Base-by-base conservation (phyloP, 2,113 vertebrate genomes). In the Edolisoma coerulescens region DNA sequence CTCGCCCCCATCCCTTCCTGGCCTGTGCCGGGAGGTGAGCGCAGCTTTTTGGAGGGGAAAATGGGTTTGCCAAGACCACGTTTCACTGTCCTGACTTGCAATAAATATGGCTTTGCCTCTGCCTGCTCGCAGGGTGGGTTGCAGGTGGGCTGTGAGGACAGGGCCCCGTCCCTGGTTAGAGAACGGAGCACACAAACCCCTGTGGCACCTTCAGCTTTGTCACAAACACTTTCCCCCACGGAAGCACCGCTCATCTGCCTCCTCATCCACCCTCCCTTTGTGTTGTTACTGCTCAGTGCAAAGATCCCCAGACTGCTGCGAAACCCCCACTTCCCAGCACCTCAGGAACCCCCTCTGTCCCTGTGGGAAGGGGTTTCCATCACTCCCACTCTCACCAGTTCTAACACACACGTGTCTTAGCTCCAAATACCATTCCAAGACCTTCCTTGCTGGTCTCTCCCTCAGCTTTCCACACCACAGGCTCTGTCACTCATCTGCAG, bases 31-130 rank as follows among this genome's bases (percentile, higher is more conserved):
- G 2, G 26, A 42, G 65, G 5, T 4, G 32, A 70, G n/a, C 7
- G 4, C 15, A 8, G 84, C 8, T 15, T 24, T 61, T 10, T 11
- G 30, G 33, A 47, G 24, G 42, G 27, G 32, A 49, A n/a, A 16
- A 5, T 6, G 24, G 27, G 26, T 23, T 22, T n/a, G 44, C 42
- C 1, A 1, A 57, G 63, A 50, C 4, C n/a, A 22, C 0, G 0
- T 79, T 69, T 82, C 32, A 30, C 13, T 19, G 6, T 8, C 0
- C 2, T 28, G 45, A 26, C 16, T 13, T 19, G 11, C 26, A 26
- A 2, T 5, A 14, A 71, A 23, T 3, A 3, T 0, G 2, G 15
- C 7, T 69, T 80, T 63, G 16, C 7, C 19, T 42, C 54, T 77
- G 28, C 16, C 30, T 6, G 1, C 33, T 44, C 7, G 6, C 28